phyloP scores from a whole-genome alignment of 2,113 vertebrate species.

The Acrocephalus arundinaceus region DNA sequence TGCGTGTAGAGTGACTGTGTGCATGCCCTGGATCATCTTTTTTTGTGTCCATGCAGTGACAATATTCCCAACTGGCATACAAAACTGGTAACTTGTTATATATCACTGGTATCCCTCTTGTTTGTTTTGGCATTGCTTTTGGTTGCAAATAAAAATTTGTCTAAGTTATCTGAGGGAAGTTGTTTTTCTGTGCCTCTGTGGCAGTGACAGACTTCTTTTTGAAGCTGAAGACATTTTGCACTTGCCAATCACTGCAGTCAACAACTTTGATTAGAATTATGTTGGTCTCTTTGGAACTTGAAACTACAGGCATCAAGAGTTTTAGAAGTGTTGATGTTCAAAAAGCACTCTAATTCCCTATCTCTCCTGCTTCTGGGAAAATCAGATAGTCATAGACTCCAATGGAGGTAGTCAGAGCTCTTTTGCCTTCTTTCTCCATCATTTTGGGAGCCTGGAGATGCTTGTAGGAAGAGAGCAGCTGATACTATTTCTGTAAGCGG shows the following conservation, averaged over 20 bases:
- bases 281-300: not conserved
- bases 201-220: not conserved
- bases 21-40: rapidly evolving
- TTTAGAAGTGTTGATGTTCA: not conserved
- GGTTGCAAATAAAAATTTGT: not conserved
- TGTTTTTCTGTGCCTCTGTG: not conserved
- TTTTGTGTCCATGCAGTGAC: not conserved
- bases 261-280: not conserved
- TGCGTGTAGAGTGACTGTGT: not conserved
- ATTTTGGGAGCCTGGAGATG: not conserved
- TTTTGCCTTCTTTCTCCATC: not conserved
- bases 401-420: not conserved
- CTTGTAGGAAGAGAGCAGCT: not conserved
- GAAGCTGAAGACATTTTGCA: not conserved
- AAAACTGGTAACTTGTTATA: not conserved
- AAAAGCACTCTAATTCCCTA: not conserved
- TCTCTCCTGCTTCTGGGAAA: not conserved
- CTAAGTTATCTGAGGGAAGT: not conserved
- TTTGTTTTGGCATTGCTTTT: not conserved
- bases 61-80: not conserved
- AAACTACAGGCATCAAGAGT: not conserved
- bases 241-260: not conserved
- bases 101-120: not conserved
- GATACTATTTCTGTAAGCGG: not conserved
- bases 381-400: not conserved